Percentiles rank a stretch among this genome's conserved stretches.
phyloP scores from a whole-genome alignment of 92 coral and sea anemone species.

The Parazoanthus darwini region DNA sequence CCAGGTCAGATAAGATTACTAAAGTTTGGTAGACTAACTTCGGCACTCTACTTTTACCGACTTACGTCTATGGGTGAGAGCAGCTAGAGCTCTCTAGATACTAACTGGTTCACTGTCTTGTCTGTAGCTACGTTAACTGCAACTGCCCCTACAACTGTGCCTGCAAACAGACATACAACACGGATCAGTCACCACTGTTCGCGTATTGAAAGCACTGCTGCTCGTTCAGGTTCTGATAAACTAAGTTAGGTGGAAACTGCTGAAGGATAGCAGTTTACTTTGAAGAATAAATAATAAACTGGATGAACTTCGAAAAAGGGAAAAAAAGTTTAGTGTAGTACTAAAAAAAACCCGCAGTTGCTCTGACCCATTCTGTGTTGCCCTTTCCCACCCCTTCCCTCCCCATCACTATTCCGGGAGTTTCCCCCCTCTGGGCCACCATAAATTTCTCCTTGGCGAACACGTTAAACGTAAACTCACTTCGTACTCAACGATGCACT shows the following conservation, averaged over 20 bases:
- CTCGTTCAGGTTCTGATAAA: background rate
- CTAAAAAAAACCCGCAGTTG: no score
- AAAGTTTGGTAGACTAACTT: background rate
- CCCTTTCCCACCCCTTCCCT: background rate
- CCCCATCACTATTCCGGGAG: no score
- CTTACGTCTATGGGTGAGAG: background rate
- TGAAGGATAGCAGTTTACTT: no score
- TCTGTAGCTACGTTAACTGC: background rate
- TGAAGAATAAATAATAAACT: no score
- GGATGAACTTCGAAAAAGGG: no score
- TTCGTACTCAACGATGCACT: constrained; percentile 68
- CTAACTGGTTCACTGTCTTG: constrained; percentile 2
- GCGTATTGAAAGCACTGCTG: background rate
- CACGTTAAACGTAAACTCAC: constrained; percentile 44
- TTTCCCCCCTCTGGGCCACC: no score
- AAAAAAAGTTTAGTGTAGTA: no score
- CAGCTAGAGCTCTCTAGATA: background rate
- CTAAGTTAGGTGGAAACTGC: background rate
- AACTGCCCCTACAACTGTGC: background rate
- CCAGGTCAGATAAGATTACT: background rate
- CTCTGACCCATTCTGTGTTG: background rate
- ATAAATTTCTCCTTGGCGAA: no score
- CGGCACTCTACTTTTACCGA: background rate
- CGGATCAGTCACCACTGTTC: background rate
- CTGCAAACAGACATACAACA: background rate